Base-by-base conservation (phyloP, 2,797 vertebrate genomes). In the Borostomias antarcticus region DNA sequence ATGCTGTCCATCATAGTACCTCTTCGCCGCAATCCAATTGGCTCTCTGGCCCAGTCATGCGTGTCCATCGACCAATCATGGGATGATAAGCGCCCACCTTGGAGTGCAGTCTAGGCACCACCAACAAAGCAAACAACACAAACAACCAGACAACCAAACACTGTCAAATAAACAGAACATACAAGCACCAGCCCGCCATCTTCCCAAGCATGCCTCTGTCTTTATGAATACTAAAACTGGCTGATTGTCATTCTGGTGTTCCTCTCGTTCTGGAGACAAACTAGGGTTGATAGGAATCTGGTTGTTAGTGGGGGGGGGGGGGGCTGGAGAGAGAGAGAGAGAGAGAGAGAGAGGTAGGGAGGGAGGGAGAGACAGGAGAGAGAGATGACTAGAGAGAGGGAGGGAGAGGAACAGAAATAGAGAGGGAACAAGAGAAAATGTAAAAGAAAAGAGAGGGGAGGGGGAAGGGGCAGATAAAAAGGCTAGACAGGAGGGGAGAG, bases 371-470 rank as follows among this genome's bases (percentile, higher is more conserved):
- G 47, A 54, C 9, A n/a, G 28, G 13, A 45, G 53, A 37, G 35
- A n/a, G n/a, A 64, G 54, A 29, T 37, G 64, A n/a, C n/a, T 5
- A 17, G 17, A 93, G 2, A 89, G 30, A 11, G 91, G 91, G 0
- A 85, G 84, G 86, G 90, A 86, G 0, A 8, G 70, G 75, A 10
- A 15, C 2, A n/a, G 17, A 17, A 4, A 26, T n/a, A 45, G 33
- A 57, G 40, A 32, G 35, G 23, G 17, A 58, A 45, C 9, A 13
- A 92, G 1, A 90, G 50, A n/a, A 5, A 17, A 48, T 45, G 66
- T 63, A 59, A 33, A 5, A 50, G 29, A 5, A 10, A 53, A 43
- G 10, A 69, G 53, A 65, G 26, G 2, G 23, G 25, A 2, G 0
- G 32, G 56, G 54, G n/a, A n/a, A n/a, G n/a, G n/a, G n/a, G n/a